A percentile compares a stretch with the other conserved stretches of the same genome.
phyloP scores from a whole-genome alignment of 2,888 invertebrate species.

The Dioctria rufipes region DNA sequence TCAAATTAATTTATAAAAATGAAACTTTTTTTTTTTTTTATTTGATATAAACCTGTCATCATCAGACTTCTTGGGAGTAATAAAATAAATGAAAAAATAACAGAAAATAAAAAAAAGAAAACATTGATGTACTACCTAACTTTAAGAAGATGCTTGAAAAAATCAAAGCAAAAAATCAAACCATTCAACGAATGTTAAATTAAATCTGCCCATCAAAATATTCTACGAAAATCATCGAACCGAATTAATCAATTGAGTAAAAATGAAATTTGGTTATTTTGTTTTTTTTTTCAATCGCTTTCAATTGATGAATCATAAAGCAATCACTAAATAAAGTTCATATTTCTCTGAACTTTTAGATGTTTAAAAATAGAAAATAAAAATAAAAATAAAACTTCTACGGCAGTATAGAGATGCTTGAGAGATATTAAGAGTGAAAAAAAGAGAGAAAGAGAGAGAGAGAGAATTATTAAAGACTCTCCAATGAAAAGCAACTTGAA shows the following conservation, averaged over 20 bases:
- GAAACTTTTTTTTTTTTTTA: not conserved
- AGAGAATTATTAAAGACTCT: no score
- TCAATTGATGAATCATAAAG: slow-evolving; percentile 26
- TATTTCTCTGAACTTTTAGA: not conserved
- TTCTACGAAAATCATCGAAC: slow-evolving; percentile 24
- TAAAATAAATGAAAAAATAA: not conserved
- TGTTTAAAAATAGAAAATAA: no score
- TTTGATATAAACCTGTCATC: not conserved
- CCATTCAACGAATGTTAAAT: not conserved
- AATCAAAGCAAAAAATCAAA: not conserved
- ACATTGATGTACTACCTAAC: not conserved
- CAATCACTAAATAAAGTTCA: slow-evolving; percentile 17
- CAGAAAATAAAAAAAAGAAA: no score
- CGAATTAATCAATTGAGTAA: slow-evolving; percentile 37
- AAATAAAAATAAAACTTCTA: no score
- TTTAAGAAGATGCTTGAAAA: not conserved
- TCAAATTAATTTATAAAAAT: not conserved
- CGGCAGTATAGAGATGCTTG: no score
- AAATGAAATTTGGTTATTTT: not conserved
- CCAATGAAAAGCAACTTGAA: no score
- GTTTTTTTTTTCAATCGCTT: not conserved
- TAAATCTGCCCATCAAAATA: slow-evolving; percentile 18
- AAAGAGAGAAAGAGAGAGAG: no score
- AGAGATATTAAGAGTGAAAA: no score
- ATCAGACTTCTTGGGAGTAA: not conserved